Conservation (phyloP, 2,113 vertebrate genomes). For the Elaphurus davidianus region DNA sequence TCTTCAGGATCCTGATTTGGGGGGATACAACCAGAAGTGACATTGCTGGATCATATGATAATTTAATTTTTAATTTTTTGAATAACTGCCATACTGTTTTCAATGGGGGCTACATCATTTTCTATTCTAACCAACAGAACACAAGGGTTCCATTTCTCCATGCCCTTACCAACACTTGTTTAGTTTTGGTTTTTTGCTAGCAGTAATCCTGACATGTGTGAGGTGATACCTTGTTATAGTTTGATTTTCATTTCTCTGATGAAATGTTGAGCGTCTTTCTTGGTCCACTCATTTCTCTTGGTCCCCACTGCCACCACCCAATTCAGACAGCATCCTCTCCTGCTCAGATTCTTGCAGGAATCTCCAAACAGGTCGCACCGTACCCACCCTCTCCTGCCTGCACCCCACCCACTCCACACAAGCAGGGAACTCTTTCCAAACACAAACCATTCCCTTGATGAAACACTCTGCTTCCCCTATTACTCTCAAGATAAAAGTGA, state of each 20-base stretch:
- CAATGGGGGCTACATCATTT: background rate
- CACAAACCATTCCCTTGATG: background rate
- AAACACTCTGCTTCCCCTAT: background rate
- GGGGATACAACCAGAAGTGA: background rate
- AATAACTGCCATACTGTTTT: background rate
- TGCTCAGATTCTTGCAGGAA: background rate
- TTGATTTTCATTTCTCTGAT: background rate
- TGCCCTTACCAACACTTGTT: background rate
- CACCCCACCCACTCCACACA: background rate
- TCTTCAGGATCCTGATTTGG: background rate
- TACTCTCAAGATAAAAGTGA: background rate
- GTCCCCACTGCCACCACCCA: background rate
- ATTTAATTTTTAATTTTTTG: background rate
- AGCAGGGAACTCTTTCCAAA: background rate
- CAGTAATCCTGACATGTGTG: background rate
- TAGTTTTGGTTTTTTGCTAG: background rate
- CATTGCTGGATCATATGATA: background rate
- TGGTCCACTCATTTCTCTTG: background rate
- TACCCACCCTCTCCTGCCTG: too few species aligned
- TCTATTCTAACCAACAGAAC: background rate
- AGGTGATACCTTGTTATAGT: rapidly evolving
- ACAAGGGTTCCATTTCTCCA: background rate
- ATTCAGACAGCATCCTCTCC: background rate
- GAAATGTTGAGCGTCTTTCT: background rate
- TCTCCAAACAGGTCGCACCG: background rate